These are phyloP conservation scores for Diplolepis rosae DNA, from an alignment of 2,888 invertebrate genomes.

Conservation along the genomic window DNA sequence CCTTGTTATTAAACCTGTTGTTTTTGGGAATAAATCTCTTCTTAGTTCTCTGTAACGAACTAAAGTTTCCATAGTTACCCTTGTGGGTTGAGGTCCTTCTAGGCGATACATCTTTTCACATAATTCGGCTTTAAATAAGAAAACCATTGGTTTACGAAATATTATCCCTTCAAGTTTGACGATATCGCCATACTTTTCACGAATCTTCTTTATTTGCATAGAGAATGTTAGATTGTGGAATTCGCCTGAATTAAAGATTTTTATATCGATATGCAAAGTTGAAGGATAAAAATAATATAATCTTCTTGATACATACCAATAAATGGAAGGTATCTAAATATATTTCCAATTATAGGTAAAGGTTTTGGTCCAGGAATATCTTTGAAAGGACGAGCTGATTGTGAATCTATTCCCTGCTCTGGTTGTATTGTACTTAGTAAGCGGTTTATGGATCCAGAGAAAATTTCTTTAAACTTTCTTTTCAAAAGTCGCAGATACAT, in stretches of 20 bases:
- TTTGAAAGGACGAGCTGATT: slow-evolving; percentile 65
- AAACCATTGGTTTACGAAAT: slow-evolving; percentile 53
- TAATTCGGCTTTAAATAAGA: slow-evolving; percentile 58
- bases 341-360: slow-evolving; percentile 72
- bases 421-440: too few relatives aligned
- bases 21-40: neutral
- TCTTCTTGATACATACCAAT: slow-evolving; percentile 52
- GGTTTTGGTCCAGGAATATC: slow-evolving; percentile 75
- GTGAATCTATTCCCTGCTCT: neutral
- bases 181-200: slow-evolving; percentile 71
- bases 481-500: too few relatives aligned
- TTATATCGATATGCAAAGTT: neutral
- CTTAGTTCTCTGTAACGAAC: slow-evolving; percentile 65
- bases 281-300: neutral
- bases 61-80: slow-evolving; percentile 70
- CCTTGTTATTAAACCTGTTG: neutral
- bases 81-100: slow-evolving; percentile 74
- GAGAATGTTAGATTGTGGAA: slow-evolving; percentile 45
- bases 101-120: slow-evolving; percentile 70
- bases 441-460: too few relatives aligned
- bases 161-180: slow-evolving; percentile 71
- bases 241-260: slow-evolving; percentile 51
- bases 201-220: slow-evolving; percentile 53
- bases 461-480: too few relatives aligned
- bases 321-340: slow-evolving; percentile 60